Evolutionary conservation across 2,888 invertebrate genomes (phyloP), one percentile per base, ranked within the genome.

Genomic region (Apodemia zela): DNA sequence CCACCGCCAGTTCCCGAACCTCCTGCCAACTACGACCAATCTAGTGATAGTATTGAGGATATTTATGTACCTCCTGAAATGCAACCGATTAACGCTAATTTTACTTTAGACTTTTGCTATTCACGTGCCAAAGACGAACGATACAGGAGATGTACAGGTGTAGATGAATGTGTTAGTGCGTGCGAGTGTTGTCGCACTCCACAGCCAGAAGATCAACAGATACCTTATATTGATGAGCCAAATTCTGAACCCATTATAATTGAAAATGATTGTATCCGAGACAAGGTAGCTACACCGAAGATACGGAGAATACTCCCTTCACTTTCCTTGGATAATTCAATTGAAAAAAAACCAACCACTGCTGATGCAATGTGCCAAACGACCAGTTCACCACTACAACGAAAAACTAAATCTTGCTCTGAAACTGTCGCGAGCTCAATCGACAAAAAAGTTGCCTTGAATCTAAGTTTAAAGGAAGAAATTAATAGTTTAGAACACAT

Each of bases 201-300:
- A 49, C 89, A 89, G 65, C 90, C 90, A 0, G 90, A 91, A 65
- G 66, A 82, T 0, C 82, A 82, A 29, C 84, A 78, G 38, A 92
- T 92, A 66, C 92, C 92, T 0, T 92, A 72, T 73, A 92, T 92
- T 60, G 92, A 92, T 73, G 92, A 89, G 65, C 89, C 90, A 0
- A 84, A 82, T 68, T 86, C 76, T 0, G 91, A 92, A 65, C 92
- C 90, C 5, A 68, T 90, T 15, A 92, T 92, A 76, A 87, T 86
- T 67, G 92, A 92, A 75, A 86, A 82, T 63, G 87, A 88, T 62
- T 73, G 75, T 18, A 72, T 78, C 1, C 74, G 78, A 2, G 75
- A 81, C 35, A 82, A 78, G 66, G 81, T 85, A 4, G 75, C 81
- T 7, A 87, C 89, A 1, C 89, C 90, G 0, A 91, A 88, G 73